Base-by-base conservation (phyloP, 2,888 invertebrate genomes). In the Papilio protenor region DNA sequence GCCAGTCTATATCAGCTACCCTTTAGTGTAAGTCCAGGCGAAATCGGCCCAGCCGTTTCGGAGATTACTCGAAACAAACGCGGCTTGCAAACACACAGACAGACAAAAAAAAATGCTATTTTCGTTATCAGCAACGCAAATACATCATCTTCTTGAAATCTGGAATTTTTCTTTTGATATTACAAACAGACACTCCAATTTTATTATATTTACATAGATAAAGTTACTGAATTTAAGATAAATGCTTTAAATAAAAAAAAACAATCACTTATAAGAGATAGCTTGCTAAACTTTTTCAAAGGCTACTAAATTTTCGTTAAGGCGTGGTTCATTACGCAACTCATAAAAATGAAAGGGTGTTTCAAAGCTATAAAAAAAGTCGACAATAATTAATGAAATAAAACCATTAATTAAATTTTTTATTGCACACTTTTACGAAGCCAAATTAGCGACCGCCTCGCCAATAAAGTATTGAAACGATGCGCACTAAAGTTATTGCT, bases 341-440 rank as follows among this genome's bases (percentile, higher is more conserved):
- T 1, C 66, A 45, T 69, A 69, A 69, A 66, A 66, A 40, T 66
- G 40, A 69, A 45, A 45, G 66, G 45, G 12, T 21, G 12, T 69
- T 33, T 40, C 64, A 69, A 69, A 45, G 66, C 66, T 21, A 45
- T 69, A 69, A 69, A 64, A 40, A 27, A 73, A 55, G 14, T 18
- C 52, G 33, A 75, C 52, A 66, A 52, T 52, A 21, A 75, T 57
- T 23, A 69, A 57, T 69, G 21, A 21, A 66, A 69, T 21, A 74
- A 59, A 57, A 21, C 10, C 57, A 70, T 75, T 57, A 57, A 73
- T 73, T 55, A 27, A n/a, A 57, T 57, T 23, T 23, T 76, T 76
- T 76, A 76, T 59, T 57, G 70, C 69, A 6, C 52, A 70, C 27
- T 76, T 76, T 76, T 76, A 76, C 76, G 69, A 47, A 57, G 70